Percentiles rank a stretch among this genome's conserved stretches.
These are phyloP conservation scores for Eumaeus atala DNA, from an alignment of 1,140 invertebrate species.

Conservation along the genomic window DNA sequence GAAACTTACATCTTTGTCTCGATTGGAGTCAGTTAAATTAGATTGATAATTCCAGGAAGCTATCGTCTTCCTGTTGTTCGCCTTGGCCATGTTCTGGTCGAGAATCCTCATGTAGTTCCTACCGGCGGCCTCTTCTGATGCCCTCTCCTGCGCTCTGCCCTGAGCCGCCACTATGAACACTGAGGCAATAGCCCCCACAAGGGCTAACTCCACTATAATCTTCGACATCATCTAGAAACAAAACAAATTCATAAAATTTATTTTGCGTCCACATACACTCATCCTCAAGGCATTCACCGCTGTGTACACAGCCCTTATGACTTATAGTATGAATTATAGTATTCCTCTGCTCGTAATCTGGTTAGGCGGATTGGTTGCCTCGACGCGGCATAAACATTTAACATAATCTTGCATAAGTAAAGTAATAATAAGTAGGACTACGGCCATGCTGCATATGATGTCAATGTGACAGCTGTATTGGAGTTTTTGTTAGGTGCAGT, in stretches of 20 bases:
- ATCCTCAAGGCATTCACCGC: no score
- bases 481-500: no score
- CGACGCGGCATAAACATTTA: no score
- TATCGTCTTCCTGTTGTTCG: constrained; percentile 72
- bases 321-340: no score
- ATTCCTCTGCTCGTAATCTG: no score
- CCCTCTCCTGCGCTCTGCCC: constrained; percentile 70
- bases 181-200: constrained; percentile 62
- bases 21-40: constrained; percentile 82
- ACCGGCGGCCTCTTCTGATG: constrained; percentile 75
- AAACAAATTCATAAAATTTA: background rate
- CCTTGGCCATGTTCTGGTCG: constrained; percentile 72
- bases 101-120: constrained; percentile 75
- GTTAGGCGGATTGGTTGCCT: no score
- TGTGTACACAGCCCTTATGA: no score
- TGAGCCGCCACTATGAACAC: constrained; percentile 65
- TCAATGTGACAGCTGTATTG: no score
- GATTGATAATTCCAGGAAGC: constrained; percentile 83
- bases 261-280: no score
- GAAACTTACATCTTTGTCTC: constrained; percentile 72
- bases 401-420: no score
- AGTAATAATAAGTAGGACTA: no score
- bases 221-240: constrained; percentile 50
- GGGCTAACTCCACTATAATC: constrained; percentile 55
- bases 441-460: no score